phyloP scores from a whole-genome alignment of 2,797 vertebrate species.

The Uromys caudimaculatus region DNA sequence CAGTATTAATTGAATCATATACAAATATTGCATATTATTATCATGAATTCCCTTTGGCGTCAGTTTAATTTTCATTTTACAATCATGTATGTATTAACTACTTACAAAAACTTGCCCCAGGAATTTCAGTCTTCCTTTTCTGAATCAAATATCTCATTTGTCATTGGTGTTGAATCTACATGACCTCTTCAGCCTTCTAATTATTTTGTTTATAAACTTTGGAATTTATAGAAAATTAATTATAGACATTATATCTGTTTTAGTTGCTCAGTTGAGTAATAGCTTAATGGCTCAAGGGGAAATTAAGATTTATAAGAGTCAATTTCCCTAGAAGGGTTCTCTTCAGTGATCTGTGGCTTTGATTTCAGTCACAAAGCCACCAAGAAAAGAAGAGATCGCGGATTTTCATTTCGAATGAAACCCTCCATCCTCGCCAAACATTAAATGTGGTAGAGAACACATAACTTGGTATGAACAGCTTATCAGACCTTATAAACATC shows the following conservation, averaged over 20 bases:
- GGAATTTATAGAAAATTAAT: conserved; percentile 75
- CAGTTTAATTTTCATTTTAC: conserved; percentile 42
- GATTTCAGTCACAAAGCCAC: conserved; percentile 29
- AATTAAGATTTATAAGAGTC: conserved; percentile 68
- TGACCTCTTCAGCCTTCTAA: conserved; percentile 62
- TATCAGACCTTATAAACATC: conserved; percentile 22
- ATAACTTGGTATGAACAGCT: conserved; percentile 25
- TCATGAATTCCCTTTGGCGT: background rate
- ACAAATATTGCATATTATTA: background rate
- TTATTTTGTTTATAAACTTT: conserved; percentile 80
- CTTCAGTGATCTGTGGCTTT: conserved; percentile 61
- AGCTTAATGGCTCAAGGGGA: conserved; percentile 71
- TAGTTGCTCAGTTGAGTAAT: conserved; percentile 69
- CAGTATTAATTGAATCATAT: conserved; percentile 2
- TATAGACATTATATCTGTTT: conserved; percentile 68
- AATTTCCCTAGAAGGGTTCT: conserved; percentile 61
- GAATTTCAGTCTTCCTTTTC: conserved; percentile 50
- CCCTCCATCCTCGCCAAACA: background rate
- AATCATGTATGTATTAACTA: conserved; percentile 20
- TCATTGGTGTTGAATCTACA: conserved; percentile 53
- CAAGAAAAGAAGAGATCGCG: background rate
- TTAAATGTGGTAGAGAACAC: background rate
- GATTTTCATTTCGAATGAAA: background rate
- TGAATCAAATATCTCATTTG: conserved; percentile 65
- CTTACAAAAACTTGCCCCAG: background rate